Base-by-base conservation (phyloP, 2,888 invertebrate species). In the Macaria notata region DNA sequence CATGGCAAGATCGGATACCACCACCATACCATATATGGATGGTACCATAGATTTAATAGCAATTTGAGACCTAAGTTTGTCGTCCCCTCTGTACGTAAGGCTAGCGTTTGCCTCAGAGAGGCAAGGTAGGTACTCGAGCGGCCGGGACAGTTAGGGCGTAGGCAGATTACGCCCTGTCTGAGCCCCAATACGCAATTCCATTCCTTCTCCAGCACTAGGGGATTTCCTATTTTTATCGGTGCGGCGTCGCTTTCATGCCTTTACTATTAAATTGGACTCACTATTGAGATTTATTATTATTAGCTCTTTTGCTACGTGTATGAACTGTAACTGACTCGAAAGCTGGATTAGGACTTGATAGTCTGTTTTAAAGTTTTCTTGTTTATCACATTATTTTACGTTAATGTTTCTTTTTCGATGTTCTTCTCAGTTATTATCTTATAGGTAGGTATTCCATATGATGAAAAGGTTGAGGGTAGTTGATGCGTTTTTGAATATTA, bases 161-260 rank as follows among this genome's bases (percentile, higher is more conserved):
- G 82, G 81, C 87, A 88, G 86, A 89, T 88, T 89, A 87, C 88
- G 86, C 86, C 82, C 86, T 77, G 86, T 89, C 90, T 88, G 88
- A 88, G 89, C 86, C 79, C 83, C 86, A 79, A 84, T 86, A 89
- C 89, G 88, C 88, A 89, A 89, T 89, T 84, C 87, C 84, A 84
- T 83, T 83, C 81, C 79, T 69, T 83, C 83, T 81, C 77, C 6
- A 52, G 53, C 49, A 54, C 59, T 54, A 82, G 81, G 83, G 87
- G 86, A 87, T 86, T 84, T 75, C 78, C 81, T 81, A 84, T 88
- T 88, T 88, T 89, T 89, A 89, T 88, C 87, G 86, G 67, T 64
- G 72, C 87, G 86, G 66, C 64, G 71, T 71, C 76, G 72, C 74
- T 78, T 73, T 76, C 61, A 75, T 78, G 76, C 76, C 73, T 74